phyloP scores from a whole-genome alignment of 2,113 vertebrate species.

The Nannospalax galili region DNA sequence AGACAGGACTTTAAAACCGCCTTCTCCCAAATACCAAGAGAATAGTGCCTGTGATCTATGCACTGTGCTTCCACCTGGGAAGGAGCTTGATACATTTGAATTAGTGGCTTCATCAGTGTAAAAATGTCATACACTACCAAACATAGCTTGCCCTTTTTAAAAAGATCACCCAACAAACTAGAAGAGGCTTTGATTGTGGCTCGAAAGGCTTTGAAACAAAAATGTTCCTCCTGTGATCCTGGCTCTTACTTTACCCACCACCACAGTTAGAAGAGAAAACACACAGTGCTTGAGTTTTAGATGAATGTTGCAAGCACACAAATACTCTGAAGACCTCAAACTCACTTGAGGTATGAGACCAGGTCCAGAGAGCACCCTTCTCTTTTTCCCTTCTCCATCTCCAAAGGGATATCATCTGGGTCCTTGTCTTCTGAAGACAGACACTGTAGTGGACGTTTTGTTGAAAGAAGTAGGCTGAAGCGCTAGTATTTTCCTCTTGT shows the following conservation, averaged over 20 bases:
- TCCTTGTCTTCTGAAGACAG: neutral
- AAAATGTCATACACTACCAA: neutral
- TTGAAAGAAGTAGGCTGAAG: neutral
- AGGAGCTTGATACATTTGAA: neutral
- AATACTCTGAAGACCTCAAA: neutral
- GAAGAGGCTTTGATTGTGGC: neutral
- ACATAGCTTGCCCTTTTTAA: neutral
- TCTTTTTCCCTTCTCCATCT: no score
- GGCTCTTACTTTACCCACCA: neutral
- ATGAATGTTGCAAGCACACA: neutral
- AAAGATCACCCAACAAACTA: neutral
- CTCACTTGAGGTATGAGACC: fast-evolving
- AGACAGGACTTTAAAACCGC: neutral
- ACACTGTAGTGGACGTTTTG: neutral
- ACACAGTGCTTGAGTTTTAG: neutral
- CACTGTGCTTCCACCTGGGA: neutral
- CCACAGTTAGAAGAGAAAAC: neutral
- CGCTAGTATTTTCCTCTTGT: neutral
- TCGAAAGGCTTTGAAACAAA: neutral
- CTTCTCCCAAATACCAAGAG: neutral
- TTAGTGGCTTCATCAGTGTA: neutral
- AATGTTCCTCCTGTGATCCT: neutral
- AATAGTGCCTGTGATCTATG: neutral
- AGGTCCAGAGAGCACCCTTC: no score
- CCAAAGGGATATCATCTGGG: no score